Conservation (phyloP, 2,888 invertebrate species). For the Oasisia sp. region DNA sequence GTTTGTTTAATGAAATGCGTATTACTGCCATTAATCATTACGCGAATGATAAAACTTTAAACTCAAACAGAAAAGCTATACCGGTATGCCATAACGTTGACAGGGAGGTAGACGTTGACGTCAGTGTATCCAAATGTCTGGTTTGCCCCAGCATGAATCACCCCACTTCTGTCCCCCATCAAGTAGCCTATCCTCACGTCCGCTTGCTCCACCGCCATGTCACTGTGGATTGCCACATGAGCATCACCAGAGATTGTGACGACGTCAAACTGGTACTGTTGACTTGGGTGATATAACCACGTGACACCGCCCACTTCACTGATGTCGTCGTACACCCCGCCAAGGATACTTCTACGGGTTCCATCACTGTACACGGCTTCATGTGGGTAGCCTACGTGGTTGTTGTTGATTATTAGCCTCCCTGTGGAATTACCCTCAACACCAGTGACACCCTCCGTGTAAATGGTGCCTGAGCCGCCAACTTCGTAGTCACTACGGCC, state of each 20-base stretch:
- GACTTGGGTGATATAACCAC: slow-evolving; percentile 30
- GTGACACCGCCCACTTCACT: slow-evolving; percentile 48
- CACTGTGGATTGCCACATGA: slow-evolving; percentile 51
- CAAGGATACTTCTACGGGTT: slow-evolving; percentile 43
- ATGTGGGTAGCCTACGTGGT: slow-evolving; percentile 46
- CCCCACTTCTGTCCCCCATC: slow-evolving; percentile 49
- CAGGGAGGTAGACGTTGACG: slow-evolving; percentile 49
- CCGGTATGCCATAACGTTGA: slow-evolving; percentile 52
- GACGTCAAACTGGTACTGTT: slow-evolving; percentile 23
- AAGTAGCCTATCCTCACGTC: slow-evolving; percentile 39
- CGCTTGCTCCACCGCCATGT: slow-evolving; percentile 39
- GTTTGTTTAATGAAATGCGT: no score
- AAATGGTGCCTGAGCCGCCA: slow-evolving; percentile 54
- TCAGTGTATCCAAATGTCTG: slow-evolving; percentile 46
- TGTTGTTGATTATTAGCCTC: slow-evolving; percentile 47
- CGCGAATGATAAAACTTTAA: no score
- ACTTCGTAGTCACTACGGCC: slow-evolving; percentile 46
- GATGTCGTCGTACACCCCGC: slow-evolving; percentile 47
- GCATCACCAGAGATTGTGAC: slow-evolving; percentile 47
- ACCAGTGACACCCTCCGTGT: slow-evolving; percentile 41
- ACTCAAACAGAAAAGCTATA: slow-evolving; percentile 25
- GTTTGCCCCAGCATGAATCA: slow-evolving; percentile 47
- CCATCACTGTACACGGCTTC: slow-evolving; percentile 29
- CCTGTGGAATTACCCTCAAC: slow-evolving; percentile 36
- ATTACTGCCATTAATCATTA: no score